Evolutionary conservation across 2,888 invertebrate species (phyloP).

Genomic region (Troides oblongomaculatus): DNA sequence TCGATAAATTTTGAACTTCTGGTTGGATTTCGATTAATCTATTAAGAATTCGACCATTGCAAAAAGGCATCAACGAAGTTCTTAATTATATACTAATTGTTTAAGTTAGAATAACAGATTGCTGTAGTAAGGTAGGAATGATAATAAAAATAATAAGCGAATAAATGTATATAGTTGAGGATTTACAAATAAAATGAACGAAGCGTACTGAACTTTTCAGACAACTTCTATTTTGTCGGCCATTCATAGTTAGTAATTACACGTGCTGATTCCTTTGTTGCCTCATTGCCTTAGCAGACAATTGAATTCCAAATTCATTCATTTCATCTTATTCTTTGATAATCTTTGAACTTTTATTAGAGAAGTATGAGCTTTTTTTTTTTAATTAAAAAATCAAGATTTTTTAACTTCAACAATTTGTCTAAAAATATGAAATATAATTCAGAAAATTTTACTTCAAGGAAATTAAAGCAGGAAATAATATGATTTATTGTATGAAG

Average conservation of each 20-base stretch:
- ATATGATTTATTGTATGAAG: no score
- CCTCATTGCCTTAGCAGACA: conserved; percentile 53
- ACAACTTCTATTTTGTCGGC: conserved; percentile 53
- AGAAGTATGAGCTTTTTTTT: background rate
- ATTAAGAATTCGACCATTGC: background rate
- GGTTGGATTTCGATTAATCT: background rate
- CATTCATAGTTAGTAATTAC: conserved; percentile 61
- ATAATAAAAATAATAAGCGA: conserved; percentile 40
- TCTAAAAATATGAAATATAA: background rate
- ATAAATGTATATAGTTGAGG: conserved; percentile 44
- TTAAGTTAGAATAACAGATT: conserved; percentile 29
- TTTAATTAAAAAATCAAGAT: background rate
- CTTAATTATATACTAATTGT: conserved; percentile 2
- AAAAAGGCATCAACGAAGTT: background rate
- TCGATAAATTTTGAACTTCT: conserved; percentile 1
- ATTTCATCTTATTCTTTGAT: conserved; percentile 38
- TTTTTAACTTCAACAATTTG: background rate
- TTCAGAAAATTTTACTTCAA: no score
- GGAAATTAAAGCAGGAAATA: no score
- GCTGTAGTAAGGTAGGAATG: conserved; percentile 26
- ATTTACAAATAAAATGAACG: conserved; percentile 42
- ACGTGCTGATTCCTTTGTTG: conserved; percentile 59
- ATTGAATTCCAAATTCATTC: conserved; percentile 59
- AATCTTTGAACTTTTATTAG: conserved; percentile 4
- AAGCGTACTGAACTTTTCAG: conserved; percentile 59